A percentile compares a stretch with the other conserved stretches of the same genome.
phyloP scores from a whole-genome alignment of 1,140 invertebrate genomes.

The Rhizoglyphus robini region DNA sequence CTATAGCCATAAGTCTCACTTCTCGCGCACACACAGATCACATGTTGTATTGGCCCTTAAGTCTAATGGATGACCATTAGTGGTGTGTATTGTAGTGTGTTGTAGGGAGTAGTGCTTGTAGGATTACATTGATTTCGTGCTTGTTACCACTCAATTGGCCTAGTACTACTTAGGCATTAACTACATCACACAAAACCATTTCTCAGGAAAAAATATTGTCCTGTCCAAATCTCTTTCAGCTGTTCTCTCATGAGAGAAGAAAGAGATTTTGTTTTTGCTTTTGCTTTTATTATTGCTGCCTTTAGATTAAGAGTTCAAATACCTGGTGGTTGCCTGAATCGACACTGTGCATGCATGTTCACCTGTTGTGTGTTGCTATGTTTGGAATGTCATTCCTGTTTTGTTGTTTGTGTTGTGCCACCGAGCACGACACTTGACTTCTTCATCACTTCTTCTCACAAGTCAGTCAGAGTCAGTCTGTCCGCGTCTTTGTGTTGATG shows the following conservation, averaged over 20 bases:
- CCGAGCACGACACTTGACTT: not conserved
- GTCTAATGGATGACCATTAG: conserved; percentile 15
- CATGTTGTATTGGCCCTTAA: not conserved
- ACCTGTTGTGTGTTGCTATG: not conserved
- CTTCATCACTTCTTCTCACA: not conserved
- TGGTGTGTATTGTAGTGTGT: not conserved
- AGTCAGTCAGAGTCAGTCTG: no score
- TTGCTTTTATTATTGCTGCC: not conserved
- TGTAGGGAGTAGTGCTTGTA: no score
- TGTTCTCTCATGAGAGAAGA: not conserved
- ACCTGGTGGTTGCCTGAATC: not conserved
- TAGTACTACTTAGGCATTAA: no score
- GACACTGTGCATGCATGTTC: not conserved
- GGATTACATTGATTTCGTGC: not conserved
- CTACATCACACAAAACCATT: no score
- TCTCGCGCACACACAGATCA: not conserved
- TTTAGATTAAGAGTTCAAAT: conserved; percentile 9
- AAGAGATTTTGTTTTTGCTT: not conserved
- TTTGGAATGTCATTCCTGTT: not conserved
- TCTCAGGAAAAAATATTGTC: conserved; percentile 3
- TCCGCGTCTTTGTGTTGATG: no score
- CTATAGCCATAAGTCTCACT: not conserved
- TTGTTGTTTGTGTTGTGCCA: not conserved
- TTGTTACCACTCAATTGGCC: not conserved
- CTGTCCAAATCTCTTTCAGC: not conserved